Percentiles rank a stretch among this genome's conserved stretches.
Evolutionary conservation across 2,797 vertebrate genomes (phyloP).

Genomic region (Pipistrellus pygmaeus): DNA sequence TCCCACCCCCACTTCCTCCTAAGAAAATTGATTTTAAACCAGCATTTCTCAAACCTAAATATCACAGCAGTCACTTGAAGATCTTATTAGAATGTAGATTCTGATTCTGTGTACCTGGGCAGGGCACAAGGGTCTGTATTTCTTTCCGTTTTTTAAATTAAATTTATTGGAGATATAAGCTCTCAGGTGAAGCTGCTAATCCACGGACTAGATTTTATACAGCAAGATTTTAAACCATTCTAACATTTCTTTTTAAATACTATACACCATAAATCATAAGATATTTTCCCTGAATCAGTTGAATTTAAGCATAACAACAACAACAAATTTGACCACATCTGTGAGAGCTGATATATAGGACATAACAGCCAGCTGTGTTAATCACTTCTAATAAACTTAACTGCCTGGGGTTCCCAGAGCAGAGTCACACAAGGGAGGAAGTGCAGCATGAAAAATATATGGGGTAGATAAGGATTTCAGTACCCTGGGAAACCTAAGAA

Average conservation of each 20-base stretch:
- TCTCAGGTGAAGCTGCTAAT: background rate
- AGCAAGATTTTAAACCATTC: constrained; percentile 42
- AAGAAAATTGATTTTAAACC: constrained; percentile 16
- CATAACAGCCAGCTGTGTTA: constrained; percentile 36
- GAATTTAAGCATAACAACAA: constrained; percentile 43
- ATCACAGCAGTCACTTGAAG: background rate
- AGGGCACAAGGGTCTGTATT: background rate
- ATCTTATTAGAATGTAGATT: background rate
- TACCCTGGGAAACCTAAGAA: constrained; percentile 63
- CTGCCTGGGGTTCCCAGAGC: constrained; percentile 58
- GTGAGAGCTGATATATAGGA: background rate
- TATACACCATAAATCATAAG: constrained; percentile 23
- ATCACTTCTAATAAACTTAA: constrained; percentile 67
- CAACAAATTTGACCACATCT: background rate
- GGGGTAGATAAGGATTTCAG: constrained; percentile 72
- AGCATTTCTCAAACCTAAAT: constrained; percentile 20
- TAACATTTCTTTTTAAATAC: constrained; percentile 2
- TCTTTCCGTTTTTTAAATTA: background rate
- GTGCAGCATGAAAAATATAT: constrained; percentile 66
- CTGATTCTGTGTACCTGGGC: background rate
- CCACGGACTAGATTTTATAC: background rate
- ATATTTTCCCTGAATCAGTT: constrained; percentile 3
- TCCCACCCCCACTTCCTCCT: no score
- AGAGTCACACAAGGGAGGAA: constrained; percentile 61
- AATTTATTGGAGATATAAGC: background rate